Evolutionary conservation across 2,888 invertebrate genomes (phyloP).

Genomic region (Lordiphosa fenestrarum): DNA sequence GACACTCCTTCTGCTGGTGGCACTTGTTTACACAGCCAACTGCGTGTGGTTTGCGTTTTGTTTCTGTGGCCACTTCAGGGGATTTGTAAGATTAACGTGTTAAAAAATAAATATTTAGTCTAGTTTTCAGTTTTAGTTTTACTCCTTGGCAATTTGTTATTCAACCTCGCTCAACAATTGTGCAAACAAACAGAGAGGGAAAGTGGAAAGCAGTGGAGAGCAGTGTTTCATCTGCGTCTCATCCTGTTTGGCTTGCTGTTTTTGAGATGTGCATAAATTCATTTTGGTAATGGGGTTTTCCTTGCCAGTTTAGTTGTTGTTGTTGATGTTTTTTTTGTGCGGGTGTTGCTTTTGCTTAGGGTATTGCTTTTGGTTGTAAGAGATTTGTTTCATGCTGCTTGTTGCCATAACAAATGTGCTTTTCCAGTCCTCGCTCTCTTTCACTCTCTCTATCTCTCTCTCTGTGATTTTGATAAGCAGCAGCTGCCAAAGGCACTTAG

Average conservation of each 20-base stretch:
- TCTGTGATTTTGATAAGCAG: constrained; percentile 39
- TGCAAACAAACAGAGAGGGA: constrained; percentile 48
- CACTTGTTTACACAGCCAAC: constrained; percentile 61
- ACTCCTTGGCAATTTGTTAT: constrained; percentile 60
- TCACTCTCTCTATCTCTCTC: constrained; percentile 8
- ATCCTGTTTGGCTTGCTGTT: constrained; percentile 51
- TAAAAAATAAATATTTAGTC: constrained; percentile 75
- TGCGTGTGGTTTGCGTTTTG: constrained; percentile 51
- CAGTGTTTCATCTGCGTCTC: constrained; percentile 34
- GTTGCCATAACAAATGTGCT: constrained; percentile 52
- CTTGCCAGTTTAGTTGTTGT: constrained; percentile 28
- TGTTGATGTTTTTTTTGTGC: too few relatives aligned
- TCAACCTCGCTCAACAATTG: constrained; percentile 51
- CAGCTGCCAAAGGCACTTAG: constrained; percentile 40
- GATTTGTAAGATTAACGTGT: constrained; percentile 74
- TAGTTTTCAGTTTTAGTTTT: constrained; percentile 58
- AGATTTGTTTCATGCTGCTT: constrained; percentile 52
- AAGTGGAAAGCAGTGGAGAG: constrained; percentile 22
- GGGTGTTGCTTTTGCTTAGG: constrained; percentile 23
- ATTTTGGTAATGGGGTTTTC: constrained; percentile 69
- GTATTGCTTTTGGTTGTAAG: constrained; percentile 49
- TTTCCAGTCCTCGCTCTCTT: constrained; percentile 13
- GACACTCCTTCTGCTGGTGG: constrained; percentile 43
- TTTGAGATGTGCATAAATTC: constrained; percentile 72
- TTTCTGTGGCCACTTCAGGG: constrained; percentile 55